Conservation (phyloP, 2,113 vertebrate species). For the Tachysurus vachellii region DNA sequence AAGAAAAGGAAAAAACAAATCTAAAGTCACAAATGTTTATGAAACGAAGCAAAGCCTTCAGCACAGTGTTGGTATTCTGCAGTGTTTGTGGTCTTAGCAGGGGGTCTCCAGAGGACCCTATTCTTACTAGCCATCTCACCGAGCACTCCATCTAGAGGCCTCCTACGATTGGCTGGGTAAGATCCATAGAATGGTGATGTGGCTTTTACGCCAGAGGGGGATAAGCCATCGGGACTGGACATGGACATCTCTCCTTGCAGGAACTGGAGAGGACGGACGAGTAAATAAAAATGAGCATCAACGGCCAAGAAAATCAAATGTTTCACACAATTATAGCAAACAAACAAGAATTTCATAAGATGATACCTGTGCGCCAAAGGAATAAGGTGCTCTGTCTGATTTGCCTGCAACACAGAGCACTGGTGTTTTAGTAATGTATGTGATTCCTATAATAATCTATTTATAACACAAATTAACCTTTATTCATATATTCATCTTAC, state of each 20-base stretch:
- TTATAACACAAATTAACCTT: not conserved
- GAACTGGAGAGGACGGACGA: constrained; percentile 72
- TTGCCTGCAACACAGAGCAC: constrained; percentile 77
- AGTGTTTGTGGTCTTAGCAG: not conserved
- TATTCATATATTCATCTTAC: not conserved
- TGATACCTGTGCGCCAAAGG: constrained; percentile 81
- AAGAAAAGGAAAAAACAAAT: constrained; percentile 10
- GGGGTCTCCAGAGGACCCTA: not conserved
- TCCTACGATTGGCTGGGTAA: constrained; percentile 79
- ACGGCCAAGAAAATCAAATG: not conserved
- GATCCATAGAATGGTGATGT: constrained; percentile 82
- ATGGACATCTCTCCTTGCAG: constrained; percentile 84
- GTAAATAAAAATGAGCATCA: not conserved
- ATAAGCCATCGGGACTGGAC: constrained; percentile 79
- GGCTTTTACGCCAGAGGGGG: constrained; percentile 82
- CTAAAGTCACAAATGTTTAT: constrained; percentile 5
- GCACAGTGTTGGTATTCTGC: not conserved
- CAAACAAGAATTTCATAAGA: not conserved
- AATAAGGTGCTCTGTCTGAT: constrained; percentile 80
- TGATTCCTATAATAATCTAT: not conserved
- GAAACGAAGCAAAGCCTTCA: not conserved
- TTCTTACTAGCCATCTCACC: constrained; percentile 71
- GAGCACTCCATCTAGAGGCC: constrained; percentile 80
- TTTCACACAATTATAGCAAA: not conserved
- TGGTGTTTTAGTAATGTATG: constrained; percentile 14